phyloP scores from a whole-genome alignment of 2,888 invertebrate species.

The Meliscaeva auricollis region DNA sequence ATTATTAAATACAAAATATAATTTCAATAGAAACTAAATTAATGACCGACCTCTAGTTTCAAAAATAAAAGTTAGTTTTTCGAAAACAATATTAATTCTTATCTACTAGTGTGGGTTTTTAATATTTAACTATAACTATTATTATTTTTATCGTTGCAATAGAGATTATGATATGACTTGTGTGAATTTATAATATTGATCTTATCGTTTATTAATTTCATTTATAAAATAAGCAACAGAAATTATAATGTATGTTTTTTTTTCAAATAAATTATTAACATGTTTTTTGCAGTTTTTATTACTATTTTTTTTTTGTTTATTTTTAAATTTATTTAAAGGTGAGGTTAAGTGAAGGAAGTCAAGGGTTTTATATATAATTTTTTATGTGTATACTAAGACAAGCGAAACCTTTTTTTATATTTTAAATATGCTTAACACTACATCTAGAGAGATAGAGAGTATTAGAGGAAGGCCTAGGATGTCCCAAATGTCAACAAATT shows the following conservation, averaged over 20 bases:
- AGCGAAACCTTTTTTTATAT: conserved; percentile 82
- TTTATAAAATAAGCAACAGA: conserved; percentile 70
- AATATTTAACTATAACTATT: conserved; percentile 72
- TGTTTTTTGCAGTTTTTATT: conserved; percentile 22
- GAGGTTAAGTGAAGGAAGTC: conserved; percentile 29
- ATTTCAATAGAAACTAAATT: conserved; percentile 6
- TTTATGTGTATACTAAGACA: conserved; percentile 64
- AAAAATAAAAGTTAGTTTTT: background rate
- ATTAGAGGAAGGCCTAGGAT: conserved; percentile 45
- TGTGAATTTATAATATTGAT: conserved; percentile 74
- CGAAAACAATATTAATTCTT: conserved; percentile 70
- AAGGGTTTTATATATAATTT: conserved; percentile 36
- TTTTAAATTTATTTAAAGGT: conserved; percentile 10
- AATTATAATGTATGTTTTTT: conserved; percentile 32
- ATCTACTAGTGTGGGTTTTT: conserved; percentile 65
- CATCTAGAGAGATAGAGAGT: conserved; percentile 37
- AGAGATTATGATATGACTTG: conserved; percentile 78
- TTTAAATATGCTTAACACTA: conserved; percentile 66
- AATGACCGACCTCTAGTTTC: conserved; percentile 28
- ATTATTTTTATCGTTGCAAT: conserved; percentile 78
- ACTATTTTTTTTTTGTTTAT: conserved; percentile 1
- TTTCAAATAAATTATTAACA: conserved; percentile 15
- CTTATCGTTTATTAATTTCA: conserved; percentile 69
- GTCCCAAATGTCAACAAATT: conserved; percentile 70
- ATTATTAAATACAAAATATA: conserved; percentile 17